Base-by-base conservation (phyloP, 64 coral and sea anemone species). In the Porites australiensis region DNA sequence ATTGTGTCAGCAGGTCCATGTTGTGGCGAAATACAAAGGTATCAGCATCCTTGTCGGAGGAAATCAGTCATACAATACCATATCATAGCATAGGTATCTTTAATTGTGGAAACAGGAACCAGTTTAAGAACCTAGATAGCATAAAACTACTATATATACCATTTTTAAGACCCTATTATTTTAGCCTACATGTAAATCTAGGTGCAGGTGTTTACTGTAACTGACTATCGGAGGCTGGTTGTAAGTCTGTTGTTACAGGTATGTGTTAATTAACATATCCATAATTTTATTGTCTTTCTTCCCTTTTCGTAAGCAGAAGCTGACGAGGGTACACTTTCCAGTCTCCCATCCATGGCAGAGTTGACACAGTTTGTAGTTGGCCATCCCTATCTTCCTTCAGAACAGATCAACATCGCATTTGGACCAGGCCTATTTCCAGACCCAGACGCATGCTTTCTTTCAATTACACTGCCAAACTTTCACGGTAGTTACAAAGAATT, bases 361-460 rank as follows among this genome's bases (percentile, higher is more conserved):
- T 44, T 89, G 71, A 61, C 77, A 66, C 88, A 89, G 37, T 89
- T 79, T 79, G 44, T 89, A 5, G 57, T 74, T 77, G 88, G 88
- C 5, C 73, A 89, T 57, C 88, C 88, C 12, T 89, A 89, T 58
- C 86, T 75, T 13, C 86, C 86, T 27, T 21, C 86, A 58, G 49
- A 37, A 7, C 69, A 75, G 67, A n/a, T 88, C 6, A 88, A 88
- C 8, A 88, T 88, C 47, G 51, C 57, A 18, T 88, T 88, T 70
- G 47, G 65, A 88, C 8, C 86, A 23, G 54, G 50, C 19, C 58
- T 48, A 27, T 88, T 13, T 60, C 51, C 86, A 75, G 86, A 88
- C 54, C 65, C 86, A 75, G 71, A 88, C 75, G 66, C 70, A 72
- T 75, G 86, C 55, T 88, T 75, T 58, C 72, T 44, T 10, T 55